A percentile compares a stretch with the other conserved stretches of the same genome.
These are phyloP conservation scores for Drosophila quadrilineata DNA, from an alignment of 1,140 invertebrate genomes.

Conservation along the genomic window DNA sequence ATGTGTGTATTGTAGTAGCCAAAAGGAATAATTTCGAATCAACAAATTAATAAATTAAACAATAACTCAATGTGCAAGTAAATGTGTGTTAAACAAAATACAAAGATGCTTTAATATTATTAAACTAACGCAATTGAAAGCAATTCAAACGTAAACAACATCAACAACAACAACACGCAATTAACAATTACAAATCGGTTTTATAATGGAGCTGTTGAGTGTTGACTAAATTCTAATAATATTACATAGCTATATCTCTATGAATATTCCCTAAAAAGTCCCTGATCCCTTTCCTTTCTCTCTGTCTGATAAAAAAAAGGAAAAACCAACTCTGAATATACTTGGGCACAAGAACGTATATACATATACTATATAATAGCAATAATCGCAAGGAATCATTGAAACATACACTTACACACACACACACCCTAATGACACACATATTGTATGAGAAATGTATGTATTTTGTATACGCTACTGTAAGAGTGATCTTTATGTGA, in stretches of 20 bases:
- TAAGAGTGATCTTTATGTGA: constrained; percentile 80
- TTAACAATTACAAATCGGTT: constrained; percentile 45
- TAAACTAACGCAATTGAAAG: constrained; percentile 38
- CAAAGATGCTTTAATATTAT: constrained; percentile 70
- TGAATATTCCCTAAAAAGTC: no score
- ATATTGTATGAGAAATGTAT: constrained; percentile 52
- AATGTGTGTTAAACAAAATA: constrained; percentile 45
- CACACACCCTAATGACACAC: constrained; percentile 46
- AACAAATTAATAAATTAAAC: constrained; percentile 58
- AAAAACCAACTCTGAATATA: constrained; percentile 30
- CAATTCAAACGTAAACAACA: constrained; percentile 24
- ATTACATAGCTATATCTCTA: constrained; percentile 21
- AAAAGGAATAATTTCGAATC: constrained; percentile 31
- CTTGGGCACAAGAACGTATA: no score
- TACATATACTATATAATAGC: no score
- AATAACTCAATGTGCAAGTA: constrained; percentile 64
- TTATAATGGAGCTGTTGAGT: constrained; percentile 78
- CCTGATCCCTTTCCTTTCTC: no score
- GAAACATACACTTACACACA: constrained; percentile 40
- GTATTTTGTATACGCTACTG: constrained; percentile 80
- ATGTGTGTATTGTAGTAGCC: constrained; percentile 69
- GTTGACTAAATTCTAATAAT: constrained; percentile 31
- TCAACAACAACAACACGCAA: constrained; percentile 20
- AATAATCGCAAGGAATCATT: constrained; percentile 37
- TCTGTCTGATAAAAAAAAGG: no score